Evolutionary conservation across 2,113 vertebrate species (phyloP).

Genomic region (Aptenodytes patagonicus): DNA sequence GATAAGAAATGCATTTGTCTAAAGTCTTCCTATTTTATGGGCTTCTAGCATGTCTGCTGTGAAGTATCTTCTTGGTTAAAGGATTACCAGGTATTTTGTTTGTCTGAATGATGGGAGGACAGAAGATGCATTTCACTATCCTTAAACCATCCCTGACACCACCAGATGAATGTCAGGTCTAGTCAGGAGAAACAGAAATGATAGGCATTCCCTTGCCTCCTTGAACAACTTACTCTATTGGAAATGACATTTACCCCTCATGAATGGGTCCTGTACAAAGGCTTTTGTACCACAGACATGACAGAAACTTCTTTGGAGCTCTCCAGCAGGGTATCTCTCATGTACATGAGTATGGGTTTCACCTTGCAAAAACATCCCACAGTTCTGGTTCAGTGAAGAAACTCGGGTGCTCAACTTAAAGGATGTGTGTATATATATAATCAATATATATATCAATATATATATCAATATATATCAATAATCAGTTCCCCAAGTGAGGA

Average conservation of each 20-base stretch:
- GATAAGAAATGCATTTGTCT: background rate
- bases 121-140: constrained; percentile 50
- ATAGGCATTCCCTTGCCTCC: constrained; percentile 44
- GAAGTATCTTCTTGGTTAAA: background rate
- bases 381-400: background rate
- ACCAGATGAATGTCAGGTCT: constrained; percentile 59
- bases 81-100: background rate
- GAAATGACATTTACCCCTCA: constrained; percentile 34
- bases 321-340: background rate
- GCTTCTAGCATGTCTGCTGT: background rate
- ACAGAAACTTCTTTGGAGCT: constrained; percentile 6
- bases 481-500: background rate
- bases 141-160: constrained; percentile 51
- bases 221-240: constrained; percentile 7
- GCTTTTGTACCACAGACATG: background rate
- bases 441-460: too few relatives aligned
- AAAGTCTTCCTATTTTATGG: background rate
- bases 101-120: background rate
- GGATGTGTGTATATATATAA: too few relatives aligned
- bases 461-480: background rate
- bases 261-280: background rate
- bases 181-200: constrained; percentile 22
- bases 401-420: background rate
- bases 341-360: accelerated
- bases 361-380: background rate